Percentiles rank a stretch among this genome's conserved stretches.
These are phyloP conservation scores for Scaptodrosophila lebanonensis DNA, from an alignment of 1,140 invertebrate species.

Conservation along the genomic window DNA sequence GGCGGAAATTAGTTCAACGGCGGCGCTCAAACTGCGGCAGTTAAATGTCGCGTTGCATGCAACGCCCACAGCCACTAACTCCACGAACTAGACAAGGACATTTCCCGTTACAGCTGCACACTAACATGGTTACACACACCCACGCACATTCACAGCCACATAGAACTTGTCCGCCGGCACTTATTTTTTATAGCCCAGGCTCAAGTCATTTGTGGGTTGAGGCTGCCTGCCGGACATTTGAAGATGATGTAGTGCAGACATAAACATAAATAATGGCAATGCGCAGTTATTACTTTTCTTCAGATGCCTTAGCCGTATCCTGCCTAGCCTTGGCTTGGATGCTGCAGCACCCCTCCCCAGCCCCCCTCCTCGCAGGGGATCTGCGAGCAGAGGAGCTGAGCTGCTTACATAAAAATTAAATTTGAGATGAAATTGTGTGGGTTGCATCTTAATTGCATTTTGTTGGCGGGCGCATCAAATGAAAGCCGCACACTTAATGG, in stretches of 20 bases:
- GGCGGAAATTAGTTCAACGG: constrained; percentile 65
- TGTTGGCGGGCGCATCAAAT: constrained; percentile 59
- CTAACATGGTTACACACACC: too few relatives aligned
- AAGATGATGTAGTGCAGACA: constrained; percentile 73
- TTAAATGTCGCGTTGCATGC: constrained; percentile 49
- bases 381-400: too few relatives aligned
- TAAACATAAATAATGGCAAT: constrained; percentile 74
- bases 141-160: constrained; percentile 18
- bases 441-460: constrained; percentile 57
- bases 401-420: constrained; percentile 68
- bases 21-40: constrained; percentile 54
- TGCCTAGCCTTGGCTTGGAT: neutral
- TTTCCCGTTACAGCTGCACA: constrained; percentile 5
- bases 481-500: constrained; percentile 51
- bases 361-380: constrained; percentile 38
- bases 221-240: constrained; percentile 50
- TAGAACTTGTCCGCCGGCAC: constrained; percentile 49
- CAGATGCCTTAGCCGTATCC: constrained; percentile 10
- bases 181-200: constrained; percentile 61
- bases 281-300: constrained; percentile 70
- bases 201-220: neutral
- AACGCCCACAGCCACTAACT: neutral
- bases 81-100: constrained; percentile 25
- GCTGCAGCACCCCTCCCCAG: constrained; percentile 1
- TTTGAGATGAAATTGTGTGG: constrained; percentile 23